A percentile compares a stretch with the other conserved stretches of the same genome.
phyloP scores from a whole-genome alignment of 2,113 vertebrate genomes.

The Corythornis madagascariensis region DNA sequence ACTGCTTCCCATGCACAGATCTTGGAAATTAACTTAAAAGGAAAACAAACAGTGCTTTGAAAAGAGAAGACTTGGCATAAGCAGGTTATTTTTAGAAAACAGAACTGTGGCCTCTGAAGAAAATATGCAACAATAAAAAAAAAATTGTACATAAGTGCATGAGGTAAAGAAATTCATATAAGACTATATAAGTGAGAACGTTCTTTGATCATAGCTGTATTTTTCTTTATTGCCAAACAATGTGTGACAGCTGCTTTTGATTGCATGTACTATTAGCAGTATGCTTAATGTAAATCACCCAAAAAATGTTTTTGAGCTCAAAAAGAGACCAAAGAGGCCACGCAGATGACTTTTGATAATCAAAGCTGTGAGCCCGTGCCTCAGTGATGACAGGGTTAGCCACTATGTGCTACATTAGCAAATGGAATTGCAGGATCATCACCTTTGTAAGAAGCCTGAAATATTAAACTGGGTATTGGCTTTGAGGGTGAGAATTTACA shows the following conservation, averaged over 20 bases:
- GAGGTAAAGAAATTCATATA: background rate
- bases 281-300: background rate
- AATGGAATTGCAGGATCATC: slow-evolving; percentile 7
- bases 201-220: slow-evolving; percentile 30
- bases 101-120: background rate
- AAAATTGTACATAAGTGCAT: background rate
- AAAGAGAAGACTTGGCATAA: background rate
- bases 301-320: background rate
- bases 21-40: background rate
- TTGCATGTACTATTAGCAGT: background rate
- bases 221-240: background rate
- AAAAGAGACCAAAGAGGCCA: background rate
- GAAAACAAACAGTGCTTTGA: background rate
- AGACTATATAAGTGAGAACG: background rate
- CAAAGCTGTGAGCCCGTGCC: background rate
- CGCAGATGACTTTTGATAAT: background rate
- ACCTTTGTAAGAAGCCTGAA: slow-evolving; percentile 8
- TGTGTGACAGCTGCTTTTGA: slow-evolving; percentile 17
- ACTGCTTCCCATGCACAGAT: background rate
- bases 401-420: background rate
- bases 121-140: background rate
- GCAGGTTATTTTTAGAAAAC: slow-evolving; percentile 28
- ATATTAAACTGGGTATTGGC: background rate
- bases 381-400: background rate
- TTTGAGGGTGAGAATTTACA: background rate